phyloP scores from a whole-genome alignment of 1,140 invertebrate species.

The Magallana gigas region DNA sequence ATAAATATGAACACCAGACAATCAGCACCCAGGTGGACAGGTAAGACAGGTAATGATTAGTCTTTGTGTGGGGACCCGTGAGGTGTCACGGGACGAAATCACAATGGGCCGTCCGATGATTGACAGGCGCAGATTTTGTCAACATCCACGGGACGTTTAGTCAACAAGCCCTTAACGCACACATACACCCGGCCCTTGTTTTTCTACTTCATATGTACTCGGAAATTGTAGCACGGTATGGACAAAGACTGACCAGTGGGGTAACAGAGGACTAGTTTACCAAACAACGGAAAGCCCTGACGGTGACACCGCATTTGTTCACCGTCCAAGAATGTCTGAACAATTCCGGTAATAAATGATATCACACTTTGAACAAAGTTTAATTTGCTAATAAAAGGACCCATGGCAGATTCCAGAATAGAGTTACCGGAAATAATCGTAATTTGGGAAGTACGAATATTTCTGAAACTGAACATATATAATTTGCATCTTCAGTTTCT shows the following conservation, averaged over 20 bases:
- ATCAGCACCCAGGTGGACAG: neutral
- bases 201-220: slow-evolving; percentile 20
- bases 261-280: neutral
- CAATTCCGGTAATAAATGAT: neutral
- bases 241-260: slow-evolving; percentile 8
- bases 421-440: neutral
- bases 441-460: neutral
- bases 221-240: neutral
- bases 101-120: neutral
- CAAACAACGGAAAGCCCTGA: neutral
- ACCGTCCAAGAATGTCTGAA: neutral
- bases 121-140: slow-evolving; percentile 6
- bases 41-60: neutral
- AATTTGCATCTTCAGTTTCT: slow-evolving; percentile 6
- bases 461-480: neutral
- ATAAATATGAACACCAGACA: neutral
- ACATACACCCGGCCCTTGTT: neutral
- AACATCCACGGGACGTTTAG: slow-evolving; percentile 15
- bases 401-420: neutral
- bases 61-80: neutral
- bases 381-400: neutral
- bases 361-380: neutral
- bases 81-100: neutral
- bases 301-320: neutral
- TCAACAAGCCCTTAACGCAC: neutral